These are phyloP conservation scores for Dufourea novaeangliae DNA, from an alignment of 1,140 invertebrate species.

Conservation along the genomic window DNA sequence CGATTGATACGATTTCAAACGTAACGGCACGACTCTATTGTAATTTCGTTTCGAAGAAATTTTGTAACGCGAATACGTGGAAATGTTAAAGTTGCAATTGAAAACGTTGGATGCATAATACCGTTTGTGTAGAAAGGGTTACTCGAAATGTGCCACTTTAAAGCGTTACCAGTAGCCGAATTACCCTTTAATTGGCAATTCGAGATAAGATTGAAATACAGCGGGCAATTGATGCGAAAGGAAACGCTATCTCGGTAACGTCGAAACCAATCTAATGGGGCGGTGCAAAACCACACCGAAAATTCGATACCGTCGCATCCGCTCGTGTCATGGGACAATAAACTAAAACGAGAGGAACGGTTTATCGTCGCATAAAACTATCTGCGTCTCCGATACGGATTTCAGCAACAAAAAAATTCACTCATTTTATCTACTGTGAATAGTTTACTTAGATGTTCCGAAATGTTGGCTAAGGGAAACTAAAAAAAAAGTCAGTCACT, in stretches of 20 bases:
- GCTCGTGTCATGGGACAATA: background rate
- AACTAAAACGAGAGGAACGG: background rate
- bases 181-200: slow-evolving; percentile 12
- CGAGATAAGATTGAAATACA: slow-evolving; percentile 20
- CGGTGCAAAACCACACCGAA: slow-evolving; percentile 1
- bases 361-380: background rate
- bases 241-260: background rate
- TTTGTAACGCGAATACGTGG: no score
- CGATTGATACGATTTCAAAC: slow-evolving; percentile 32
- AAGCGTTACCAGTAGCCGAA: background rate
- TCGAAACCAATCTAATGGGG: slow-evolving; percentile 1
- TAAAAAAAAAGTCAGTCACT: background rate
- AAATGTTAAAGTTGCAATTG: background rate
- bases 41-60: no score
- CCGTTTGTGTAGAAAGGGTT: background rate
- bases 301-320: background rate
- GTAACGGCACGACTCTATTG: no score
- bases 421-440: no score
- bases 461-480: background rate
- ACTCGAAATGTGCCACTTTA: background rate
- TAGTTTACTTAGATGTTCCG: no score
- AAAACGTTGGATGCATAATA: background rate
- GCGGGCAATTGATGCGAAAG: slow-evolving; percentile 8
- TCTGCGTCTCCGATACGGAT: background rate
- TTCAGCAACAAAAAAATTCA: background rate